phyloP scores from a whole-genome alignment of 2,888 invertebrate genomes.

The Frankliniella intonsa region DNA sequence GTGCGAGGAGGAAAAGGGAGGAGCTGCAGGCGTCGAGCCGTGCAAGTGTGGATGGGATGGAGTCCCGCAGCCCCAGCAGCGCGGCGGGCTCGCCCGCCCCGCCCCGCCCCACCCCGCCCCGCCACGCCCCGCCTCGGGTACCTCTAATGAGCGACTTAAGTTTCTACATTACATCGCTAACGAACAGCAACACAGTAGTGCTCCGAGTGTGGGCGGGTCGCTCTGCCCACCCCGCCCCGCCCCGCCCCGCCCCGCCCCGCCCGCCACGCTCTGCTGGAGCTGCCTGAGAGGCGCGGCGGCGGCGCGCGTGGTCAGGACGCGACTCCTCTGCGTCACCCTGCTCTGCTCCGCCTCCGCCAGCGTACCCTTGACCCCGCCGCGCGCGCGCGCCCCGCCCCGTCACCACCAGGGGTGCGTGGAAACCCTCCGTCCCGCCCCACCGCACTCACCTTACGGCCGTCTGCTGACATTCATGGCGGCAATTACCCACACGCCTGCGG shows the following conservation, averaged over 20 bases:
- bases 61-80: neutral
- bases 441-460: too few species aligned
- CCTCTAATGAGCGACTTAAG: conserved; percentile 23
- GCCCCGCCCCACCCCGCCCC: too few species aligned
- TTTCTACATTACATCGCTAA: conserved; percentile 20
- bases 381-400: too few species aligned
- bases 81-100: too few species aligned
- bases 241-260: neutral
- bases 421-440: too few species aligned
- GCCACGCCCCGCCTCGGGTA: too few species aligned
- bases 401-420: too few species aligned
- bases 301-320: neutral
- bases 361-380: neutral
- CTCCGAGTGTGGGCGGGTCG: neutral
- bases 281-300: neutral
- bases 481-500: neutral
- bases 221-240: neutral
- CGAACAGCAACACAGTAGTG: conserved; percentile 4
- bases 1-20: too few species aligned
- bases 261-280: neutral
- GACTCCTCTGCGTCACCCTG: neutral
- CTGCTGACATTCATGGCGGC: neutral
- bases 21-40: neutral
- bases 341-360: neutral
- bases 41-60: conserved; percentile 26